Evolutionary conservation across 53 echinoderm and acorn worm genomes (phyloP), one percentile per base, ranked within the genome.

Genomic region (Pentamera pediparva): DNA sequence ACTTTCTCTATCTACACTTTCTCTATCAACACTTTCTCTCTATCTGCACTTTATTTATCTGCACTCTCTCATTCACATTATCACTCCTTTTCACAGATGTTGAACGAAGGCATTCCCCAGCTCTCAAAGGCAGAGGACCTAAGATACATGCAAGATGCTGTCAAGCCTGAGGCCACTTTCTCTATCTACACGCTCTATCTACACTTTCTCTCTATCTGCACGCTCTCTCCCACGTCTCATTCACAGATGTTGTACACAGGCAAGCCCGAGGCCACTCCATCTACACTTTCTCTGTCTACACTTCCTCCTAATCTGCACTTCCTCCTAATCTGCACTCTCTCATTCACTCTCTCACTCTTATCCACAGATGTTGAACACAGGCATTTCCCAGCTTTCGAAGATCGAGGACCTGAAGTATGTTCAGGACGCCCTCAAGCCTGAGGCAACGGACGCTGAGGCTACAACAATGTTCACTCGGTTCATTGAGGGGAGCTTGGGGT

Each of bases 401-500:
- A 76, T 86, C 3, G 89, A 92, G 24, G 98, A 98, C 50, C 54
- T 98, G 69, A 88, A 86, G 74, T 83, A 98, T 56, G 98, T 98
- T 4, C 89, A 88, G 75, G 91, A 98, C 75, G 98, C 91, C 13
- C 83, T 98, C 49, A 91, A 83, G 45, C 96, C 98, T 3, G 82
- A 90, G 38, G 98, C 98, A 21, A 91, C 87, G 35, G 85, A 98
- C 67, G 91, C 83, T 0, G 91, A 98, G 34, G 91, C 98, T 34
- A 98, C 91, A 2, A 79, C 91, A 6, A 91, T 91, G 98, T 92
- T 98, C 24, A 98, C 98, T 26, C 77, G 91, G 74, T 82, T 91
- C 57, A 98, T 98, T 34, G 98, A 98, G 52, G 98, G 88, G 21
- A 98, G 98, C 79, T 84, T 91, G 8, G 91, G 98, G 28, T 87